phyloP scores from a whole-genome alignment of 2,797 vertebrate genomes.

The Falco columbarius region DNA sequence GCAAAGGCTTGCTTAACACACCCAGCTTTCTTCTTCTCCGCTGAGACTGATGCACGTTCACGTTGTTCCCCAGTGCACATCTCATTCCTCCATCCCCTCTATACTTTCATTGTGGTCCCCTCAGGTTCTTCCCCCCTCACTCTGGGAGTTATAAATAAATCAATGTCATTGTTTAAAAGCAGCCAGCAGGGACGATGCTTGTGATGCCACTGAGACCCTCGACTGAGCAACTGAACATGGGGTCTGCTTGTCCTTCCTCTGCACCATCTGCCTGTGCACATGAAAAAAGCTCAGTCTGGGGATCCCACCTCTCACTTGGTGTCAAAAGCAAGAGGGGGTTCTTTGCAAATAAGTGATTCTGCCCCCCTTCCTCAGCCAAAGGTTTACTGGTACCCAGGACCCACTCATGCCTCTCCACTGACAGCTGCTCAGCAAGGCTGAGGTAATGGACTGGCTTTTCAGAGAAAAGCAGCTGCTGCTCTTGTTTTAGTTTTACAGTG shows the following conservation, averaged over 20 bases:
- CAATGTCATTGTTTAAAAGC: not conserved
- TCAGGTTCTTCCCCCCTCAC: not conserved
- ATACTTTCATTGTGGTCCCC: not conserved
- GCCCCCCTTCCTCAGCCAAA: not conserved
- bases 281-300: not conserved
- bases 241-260: not conserved
- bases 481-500: not conserved
- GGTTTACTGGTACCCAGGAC: not conserved
- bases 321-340: not conserved
- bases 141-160: not conserved
- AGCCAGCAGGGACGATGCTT: not conserved
- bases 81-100: not conserved
- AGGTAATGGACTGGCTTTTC: not conserved
- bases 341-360: not conserved
- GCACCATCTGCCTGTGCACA: rapidly evolving
- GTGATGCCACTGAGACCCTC: not conserved
- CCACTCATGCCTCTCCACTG: not conserved
- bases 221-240: not conserved
- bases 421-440: not conserved
- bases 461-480: not conserved
- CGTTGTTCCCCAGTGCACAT: not conserved
- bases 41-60: not conserved
- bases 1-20: not conserved
- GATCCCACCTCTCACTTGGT: not conserved
- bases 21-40: not conserved